Base-by-base conservation (phyloP, 2,113 vertebrate species). In the Hyla sarda region DNA sequence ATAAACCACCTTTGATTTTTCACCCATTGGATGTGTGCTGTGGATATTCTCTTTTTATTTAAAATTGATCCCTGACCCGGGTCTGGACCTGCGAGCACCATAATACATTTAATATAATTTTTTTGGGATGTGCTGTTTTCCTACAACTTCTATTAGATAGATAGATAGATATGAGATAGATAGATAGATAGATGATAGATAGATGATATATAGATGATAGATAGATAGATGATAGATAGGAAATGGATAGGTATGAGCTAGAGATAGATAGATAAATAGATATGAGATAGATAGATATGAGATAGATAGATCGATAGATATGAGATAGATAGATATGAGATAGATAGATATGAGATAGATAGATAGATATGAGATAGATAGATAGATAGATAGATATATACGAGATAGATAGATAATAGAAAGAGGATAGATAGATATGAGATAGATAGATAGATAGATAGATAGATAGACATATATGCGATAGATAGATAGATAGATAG, bases 221-320 rank as follows among this genome's bases (percentile, higher is more conserved):
- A 48, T 3, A 60, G 58, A 60, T 25, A 60, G 58, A 60, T 60
- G 25, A 60, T 60, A 60, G 58, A 25, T 60, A 17, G 8, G 23
- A 60, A n/a, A 60, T 60, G 25, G 58, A 60, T 25, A 60, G 58
- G 25, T 60, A 41, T 41, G 41, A 41, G 41, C 3, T 41, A 41
- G 41, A 60, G 58, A 60, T 60, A 60, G 58, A 60, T 60, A 60
- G n/a, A 60, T 60, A 60, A n/a, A 60, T 60, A 17, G 12, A 32
- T 67, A n/a, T n/a, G n/a, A 19, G 62, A 67, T 67, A 67, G 62
- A 67, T 67, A 67, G 62, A 67, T 67, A n/a, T n/a, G n/a, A 67
- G 58, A 60, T 60, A 60, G 58, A 60, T 60, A 60, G 58, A 30
- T 65, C 28, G 60, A 65, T 30, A 65, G 58, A 28, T 60, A n/a